Evolutionary conservation across 53 echinoderm and acorn worm species (phyloP).

Genomic region (Antedon mediterranea): DNA sequence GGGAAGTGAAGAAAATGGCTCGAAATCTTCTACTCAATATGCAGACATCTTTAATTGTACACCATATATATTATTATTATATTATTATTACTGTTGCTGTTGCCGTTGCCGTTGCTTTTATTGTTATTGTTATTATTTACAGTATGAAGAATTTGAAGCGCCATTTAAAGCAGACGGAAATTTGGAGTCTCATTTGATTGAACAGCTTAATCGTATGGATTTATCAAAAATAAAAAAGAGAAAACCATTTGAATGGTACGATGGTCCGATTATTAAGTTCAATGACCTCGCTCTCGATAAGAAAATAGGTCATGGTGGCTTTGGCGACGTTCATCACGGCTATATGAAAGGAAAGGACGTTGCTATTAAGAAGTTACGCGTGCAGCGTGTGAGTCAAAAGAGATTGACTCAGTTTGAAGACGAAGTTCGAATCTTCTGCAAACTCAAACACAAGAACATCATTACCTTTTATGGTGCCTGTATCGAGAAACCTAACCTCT

Average conservation of each 20-base stretch:
- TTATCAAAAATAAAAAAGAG: neutral
- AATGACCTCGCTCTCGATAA: constrained; percentile 17
- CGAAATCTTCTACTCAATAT: no score
- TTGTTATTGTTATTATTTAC: no score
- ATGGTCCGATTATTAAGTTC: constrained; percentile 15
- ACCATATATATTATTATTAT: no score
- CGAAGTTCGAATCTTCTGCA: constrained; percentile 22
- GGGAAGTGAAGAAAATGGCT: no score
- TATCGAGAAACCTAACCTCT: constrained; percentile 28
- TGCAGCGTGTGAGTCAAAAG: constrained; percentile 21
- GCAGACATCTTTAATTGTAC: no score
- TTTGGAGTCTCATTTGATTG: neutral
- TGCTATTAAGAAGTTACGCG: constrained; percentile 39
- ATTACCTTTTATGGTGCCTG: constrained; percentile 40
- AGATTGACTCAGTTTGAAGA: constrained; percentile 25
- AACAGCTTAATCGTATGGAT: neutral
- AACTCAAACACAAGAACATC: constrained; percentile 29
- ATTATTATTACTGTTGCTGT: no score
- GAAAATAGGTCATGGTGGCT: constrained; percentile 44
- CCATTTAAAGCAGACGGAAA: neutral
- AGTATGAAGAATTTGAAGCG: neutral
- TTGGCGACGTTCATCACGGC: constrained; percentile 33
- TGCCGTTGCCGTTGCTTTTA: no score
- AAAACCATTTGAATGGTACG: constrained; percentile 9
- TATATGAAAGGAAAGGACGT: constrained; percentile 19